Evolutionary conservation across 1,140 invertebrate species (phyloP), one percentile per base, ranked within the genome.

Genomic region (Plodia interpunctella): DNA sequence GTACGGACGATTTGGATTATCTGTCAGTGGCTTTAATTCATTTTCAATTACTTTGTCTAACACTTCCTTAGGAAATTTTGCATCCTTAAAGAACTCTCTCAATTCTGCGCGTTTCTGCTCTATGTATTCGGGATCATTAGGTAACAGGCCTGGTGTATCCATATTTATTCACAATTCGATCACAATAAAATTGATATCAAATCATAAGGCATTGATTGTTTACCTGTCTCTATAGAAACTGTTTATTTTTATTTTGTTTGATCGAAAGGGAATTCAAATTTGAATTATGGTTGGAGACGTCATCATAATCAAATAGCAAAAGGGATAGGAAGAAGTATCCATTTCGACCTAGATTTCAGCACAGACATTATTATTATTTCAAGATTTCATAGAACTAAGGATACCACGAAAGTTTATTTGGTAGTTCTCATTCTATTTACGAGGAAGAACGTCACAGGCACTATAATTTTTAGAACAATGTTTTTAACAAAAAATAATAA

Each of bases 31-130:
- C 54, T 64, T 74, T 3, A 88, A 64, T 65, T 89, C 87, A 68
- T 89, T 88, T 69, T 89, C 78, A 15, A 87, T 86, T 17, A 76
- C 58, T 55, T 63, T 80, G 20, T 87, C 74, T 15, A 86, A 80
- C 18, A 68, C 61, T 15, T 80, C 69, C 56, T 81, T 21, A 13
- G 79, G 63, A 28, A 83, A 66, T 35, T 82, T 83, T 0, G 66
- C 64, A 60, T 82, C 82, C 66, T 82, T 69, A 49, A 87, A 87
- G 59, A 89, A 85, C 44, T 67, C 25, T 60, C 63, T 63, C 25
- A 89, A 59, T 61, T 89, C 83, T 58, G 72, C 58, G 19, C 76
- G 68, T 62, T 87, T 87, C 38, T 71, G 70, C 60, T 83, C 74
- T 55, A 81, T 76, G 55, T 72, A 80, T 0, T 59, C 49, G 8